Conservation (phyloP, 2,113 vertebrate genomes). For the Recurvirostra avosetta region DNA sequence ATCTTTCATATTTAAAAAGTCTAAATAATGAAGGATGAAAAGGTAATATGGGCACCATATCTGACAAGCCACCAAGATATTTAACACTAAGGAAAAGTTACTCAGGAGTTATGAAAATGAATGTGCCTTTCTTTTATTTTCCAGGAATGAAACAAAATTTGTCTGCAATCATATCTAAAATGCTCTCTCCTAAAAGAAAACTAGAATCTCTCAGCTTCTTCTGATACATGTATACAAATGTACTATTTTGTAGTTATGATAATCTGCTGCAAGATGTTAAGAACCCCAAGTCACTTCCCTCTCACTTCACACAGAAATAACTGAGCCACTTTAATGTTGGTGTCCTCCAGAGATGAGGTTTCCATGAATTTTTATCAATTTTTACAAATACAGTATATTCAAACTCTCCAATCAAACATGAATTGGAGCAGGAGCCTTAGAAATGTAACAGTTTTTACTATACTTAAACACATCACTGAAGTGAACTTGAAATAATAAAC, state of each 20-base stretch:
- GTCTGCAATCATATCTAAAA: neutral
- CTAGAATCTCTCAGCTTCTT: neutral
- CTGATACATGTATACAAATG: neutral
- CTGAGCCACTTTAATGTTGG: neutral
- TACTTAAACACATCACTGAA: neutral
- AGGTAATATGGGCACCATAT: neutral
- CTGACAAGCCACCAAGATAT: neutral
- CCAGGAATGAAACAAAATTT: neutral
- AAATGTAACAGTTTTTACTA: neutral
- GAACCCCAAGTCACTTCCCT: neutral
- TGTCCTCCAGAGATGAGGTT: neutral
- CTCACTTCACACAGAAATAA: neutral
- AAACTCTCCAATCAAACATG: neutral
- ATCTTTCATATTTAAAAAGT: neutral
- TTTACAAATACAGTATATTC: neutral
- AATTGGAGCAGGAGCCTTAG: neutral
- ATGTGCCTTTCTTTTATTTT: neutral
- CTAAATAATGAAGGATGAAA: neutral
- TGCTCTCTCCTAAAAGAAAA: neutral
- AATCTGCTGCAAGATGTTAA: neutral
- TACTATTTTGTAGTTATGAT: neutral
- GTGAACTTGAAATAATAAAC: neutral
- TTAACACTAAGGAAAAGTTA: neutral
- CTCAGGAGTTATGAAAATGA: neutral
- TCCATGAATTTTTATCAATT: neutral